Percentiles rank a stretch among this genome's conserved stretches.
phyloP scores from a whole-genome alignment of 2,888 invertebrate genomes.

The Abrostola triplasia region DNA sequence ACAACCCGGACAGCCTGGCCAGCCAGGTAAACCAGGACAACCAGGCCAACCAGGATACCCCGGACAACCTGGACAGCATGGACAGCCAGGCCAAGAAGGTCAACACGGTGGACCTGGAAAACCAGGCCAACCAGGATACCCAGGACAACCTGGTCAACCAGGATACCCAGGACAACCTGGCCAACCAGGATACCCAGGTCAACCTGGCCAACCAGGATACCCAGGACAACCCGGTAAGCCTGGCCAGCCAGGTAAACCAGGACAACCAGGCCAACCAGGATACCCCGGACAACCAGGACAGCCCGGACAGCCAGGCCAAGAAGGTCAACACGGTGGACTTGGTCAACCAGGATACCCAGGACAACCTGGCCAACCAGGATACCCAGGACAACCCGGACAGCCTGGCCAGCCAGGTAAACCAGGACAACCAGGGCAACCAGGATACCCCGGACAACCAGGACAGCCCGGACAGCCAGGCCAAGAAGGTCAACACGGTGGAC shows the following conservation, averaged over 20 bases:
- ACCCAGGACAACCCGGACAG: constrained; percentile 20
- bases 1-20: constrained; percentile 74
- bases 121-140: constrained; percentile 51
- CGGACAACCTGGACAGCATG: constrained; percentile 43
- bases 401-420: constrained; percentile 20
- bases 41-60: constrained; percentile 58
- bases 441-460: constrained; percentile 15
- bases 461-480: constrained; percentile 16
- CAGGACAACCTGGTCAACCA: constrained; percentile 44
- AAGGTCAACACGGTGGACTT: no score
- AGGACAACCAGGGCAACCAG: constrained; percentile 25
- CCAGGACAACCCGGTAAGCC: constrained; percentile 47
- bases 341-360: constrained; percentile 22
- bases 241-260: constrained; percentile 10
- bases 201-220: constrained; percentile 46
- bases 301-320: constrained; percentile 12
- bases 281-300: constrained; percentile 20
- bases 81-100: constrained; percentile 36
- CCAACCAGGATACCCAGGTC: constrained; percentile 43
- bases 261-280: constrained; percentile 9
- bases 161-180: constrained; percentile 55
- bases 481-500: no score
- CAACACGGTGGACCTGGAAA: constrained; percentile 34
- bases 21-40: constrained; percentile 70
- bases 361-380: constrained; percentile 18